Base-by-base conservation (phyloP, 1,140 invertebrate species). In the Calliphora vicina region DNA sequence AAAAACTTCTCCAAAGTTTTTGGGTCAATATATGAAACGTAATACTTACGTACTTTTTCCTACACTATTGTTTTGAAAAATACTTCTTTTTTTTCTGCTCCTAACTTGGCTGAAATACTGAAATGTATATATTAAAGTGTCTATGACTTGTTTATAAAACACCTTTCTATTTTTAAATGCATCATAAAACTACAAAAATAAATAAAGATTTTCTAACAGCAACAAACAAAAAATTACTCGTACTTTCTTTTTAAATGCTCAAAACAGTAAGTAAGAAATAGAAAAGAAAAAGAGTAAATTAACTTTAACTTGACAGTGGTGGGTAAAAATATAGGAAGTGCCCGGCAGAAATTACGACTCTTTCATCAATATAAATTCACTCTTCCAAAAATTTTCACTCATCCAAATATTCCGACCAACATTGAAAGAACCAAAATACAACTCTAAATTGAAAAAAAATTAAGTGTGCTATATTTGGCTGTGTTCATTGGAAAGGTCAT, bases 211-310 rank as follows among this genome's bases (percentile, higher is more conserved):
- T 23, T 67, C n/a, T 23, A 67, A 67, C n/a, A 67, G 10, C 20
- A 67, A 25, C 0, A 67, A 67, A 57, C 50, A 57, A 57, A 17
- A 57, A 57, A 25, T 10, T 67, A 67, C 50, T 57, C 50, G n/a
- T 57, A 57, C 61, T 67, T 67, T 67, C 61, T 67, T 67, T 67
- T 67, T 67, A 67, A 67, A 67, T 67, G 25, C 61, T 67, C 61
- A 17, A 13, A 43, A 50, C 10, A 45, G 10, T 17, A 45, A 45
- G 15, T 29, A 45, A 45, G 10, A 45, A 45, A n/a, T 5, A 50
- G 17, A 12, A 50, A 50, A 12, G 15, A 3, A n/a, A 50, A 50
- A 50, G 1, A 50, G 45, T 50, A 50, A 50, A 50, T 50, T n/a
- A 2, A 50, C 45, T 50, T 50, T n/a, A 6, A 50, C 13, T 50